phyloP scores from a whole-genome alignment of 2,888 invertebrate species.

The Orchesella flavescens region DNA sequence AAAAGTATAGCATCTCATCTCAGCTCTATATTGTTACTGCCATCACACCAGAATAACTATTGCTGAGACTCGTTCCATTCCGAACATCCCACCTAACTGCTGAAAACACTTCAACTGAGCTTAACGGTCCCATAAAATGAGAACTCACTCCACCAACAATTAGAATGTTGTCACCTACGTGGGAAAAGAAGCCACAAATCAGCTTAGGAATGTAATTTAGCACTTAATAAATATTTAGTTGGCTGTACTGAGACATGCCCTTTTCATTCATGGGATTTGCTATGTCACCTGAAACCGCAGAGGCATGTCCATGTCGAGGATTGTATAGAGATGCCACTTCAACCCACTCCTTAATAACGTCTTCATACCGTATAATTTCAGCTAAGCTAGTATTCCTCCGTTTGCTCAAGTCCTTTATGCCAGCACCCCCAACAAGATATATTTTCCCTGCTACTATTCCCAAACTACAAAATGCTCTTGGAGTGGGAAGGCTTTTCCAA shows the following conservation, averaged over 20 bases:
- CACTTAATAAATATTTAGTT: background rate
- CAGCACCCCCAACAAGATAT: conserved; percentile 82
- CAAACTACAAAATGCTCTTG: conserved; percentile 74
- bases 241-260: background rate
- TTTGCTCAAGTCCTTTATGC: conserved; percentile 74
- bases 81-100: conserved; percentile 76
- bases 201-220: background rate
- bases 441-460: conserved; percentile 76
- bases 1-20: background rate
- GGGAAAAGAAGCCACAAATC: background rate
- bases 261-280: background rate
- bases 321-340: conserved; percentile 79
- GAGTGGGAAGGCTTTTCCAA: conserved; percentile 68
- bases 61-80: conserved; percentile 3
- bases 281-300: conserved; percentile 79
- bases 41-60: conserved; percentile 34
- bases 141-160: conserved; percentile 82
- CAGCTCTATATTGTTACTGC: conserved; percentile 8
- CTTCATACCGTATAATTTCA: conserved; percentile 75
- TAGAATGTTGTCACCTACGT: conserved; percentile 76
- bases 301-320: conserved; percentile 81
- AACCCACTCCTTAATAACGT: conserved; percentile 79
- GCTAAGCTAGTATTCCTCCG: conserved; percentile 75
- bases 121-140: conserved; percentile 79
- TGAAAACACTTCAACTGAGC: conserved; percentile 80